Evolutionary conservation across 1,140 invertebrate species (phyloP).

Genomic region (Condylostylus longicornis): DNA sequence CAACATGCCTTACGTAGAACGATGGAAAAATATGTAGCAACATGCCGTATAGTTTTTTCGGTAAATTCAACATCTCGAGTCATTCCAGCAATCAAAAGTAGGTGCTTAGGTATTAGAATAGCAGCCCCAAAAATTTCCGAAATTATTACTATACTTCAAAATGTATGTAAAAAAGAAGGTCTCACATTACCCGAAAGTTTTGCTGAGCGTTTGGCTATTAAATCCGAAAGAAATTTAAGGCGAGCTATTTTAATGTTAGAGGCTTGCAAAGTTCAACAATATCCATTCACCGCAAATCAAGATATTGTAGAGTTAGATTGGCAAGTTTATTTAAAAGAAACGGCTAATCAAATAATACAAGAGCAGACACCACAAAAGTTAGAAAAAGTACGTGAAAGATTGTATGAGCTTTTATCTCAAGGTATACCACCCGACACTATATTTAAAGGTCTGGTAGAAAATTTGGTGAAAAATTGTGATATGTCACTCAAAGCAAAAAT

Average conservation of each 20-base stretch:
- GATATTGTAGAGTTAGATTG: constrained; percentile 81
- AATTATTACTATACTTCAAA: constrained; percentile 54
- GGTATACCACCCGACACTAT: constrained; percentile 89
- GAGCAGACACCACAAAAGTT: constrained; percentile 79
- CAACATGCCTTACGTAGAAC: constrained; percentile 94
- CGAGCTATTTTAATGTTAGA: constrained; percentile 88
- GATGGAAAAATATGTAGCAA: constrained; percentile 97
- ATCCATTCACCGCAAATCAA: constrained; percentile 72
- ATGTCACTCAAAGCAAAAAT: constrained; percentile 74
- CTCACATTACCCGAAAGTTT: constrained; percentile 62
- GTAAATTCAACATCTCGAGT: constrained; percentile 90
- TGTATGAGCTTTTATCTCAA: constrained; percentile 90
- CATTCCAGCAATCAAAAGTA: constrained; percentile 85
- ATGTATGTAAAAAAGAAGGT: constrained; percentile 74
- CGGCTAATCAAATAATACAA: constrained; percentile 70
- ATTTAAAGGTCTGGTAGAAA: constrained; percentile 74
- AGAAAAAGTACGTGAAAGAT: constrained; percentile 64
- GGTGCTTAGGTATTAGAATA: constrained; percentile 84
- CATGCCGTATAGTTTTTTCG: constrained; percentile 88
- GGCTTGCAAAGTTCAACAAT: constrained; percentile 83
- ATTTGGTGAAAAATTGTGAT: constrained; percentile 80
- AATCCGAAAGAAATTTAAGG: constrained; percentile 81
- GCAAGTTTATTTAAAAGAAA: constrained; percentile 77
- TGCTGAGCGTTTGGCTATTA: constrained; percentile 59
- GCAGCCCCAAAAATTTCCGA: constrained; percentile 69